Conservation (phyloP, 2,888 invertebrate genomes). For the Orthosia cruda region DNA sequence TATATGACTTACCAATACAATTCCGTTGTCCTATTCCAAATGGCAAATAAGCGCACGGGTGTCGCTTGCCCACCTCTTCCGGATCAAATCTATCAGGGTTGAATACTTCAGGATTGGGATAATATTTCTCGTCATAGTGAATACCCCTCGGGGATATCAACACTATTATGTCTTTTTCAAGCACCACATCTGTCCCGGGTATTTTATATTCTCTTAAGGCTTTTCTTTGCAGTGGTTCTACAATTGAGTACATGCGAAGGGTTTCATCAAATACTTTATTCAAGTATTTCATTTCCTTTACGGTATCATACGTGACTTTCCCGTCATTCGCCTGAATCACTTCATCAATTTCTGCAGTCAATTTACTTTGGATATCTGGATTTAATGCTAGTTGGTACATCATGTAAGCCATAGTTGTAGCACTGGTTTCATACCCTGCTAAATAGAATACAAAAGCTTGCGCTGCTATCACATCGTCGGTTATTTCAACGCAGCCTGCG, state of each 20-base stretch:
- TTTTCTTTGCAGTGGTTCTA: conserved; percentile 80
- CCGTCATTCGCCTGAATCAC: conserved; percentile 75
- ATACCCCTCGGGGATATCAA: conserved; percentile 80
- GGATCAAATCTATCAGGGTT: conserved; percentile 87
- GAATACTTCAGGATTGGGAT: conserved; percentile 84
- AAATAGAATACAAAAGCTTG: conserved; percentile 86
- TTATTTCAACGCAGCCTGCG: conserved; percentile 70
- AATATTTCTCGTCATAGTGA: conserved; percentile 84
- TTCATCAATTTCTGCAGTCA: conserved; percentile 77
- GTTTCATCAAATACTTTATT: conserved; percentile 82
- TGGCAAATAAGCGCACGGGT: conserved; percentile 82
- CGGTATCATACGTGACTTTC: conserved; percentile 80
- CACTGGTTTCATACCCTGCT: conserved; percentile 87
- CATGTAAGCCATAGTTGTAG: conserved; percentile 81
- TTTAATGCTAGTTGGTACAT: conserved; percentile 68
- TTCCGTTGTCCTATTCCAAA: conserved; percentile 86
- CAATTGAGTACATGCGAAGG: conserved; percentile 86
- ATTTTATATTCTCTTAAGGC: conserved; percentile 78
- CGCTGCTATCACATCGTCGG: conserved; percentile 79
- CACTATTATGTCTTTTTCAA: conserved; percentile 79
- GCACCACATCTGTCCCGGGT: conserved; percentile 78
- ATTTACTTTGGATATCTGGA: conserved; percentile 81
- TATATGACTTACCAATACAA: conserved; percentile 81
- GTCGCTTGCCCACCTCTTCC: conserved; percentile 75
- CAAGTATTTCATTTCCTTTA: conserved; percentile 83